Conservation (phyloP, 2,888 invertebrate species). For the Leptopilina myrica region DNA sequence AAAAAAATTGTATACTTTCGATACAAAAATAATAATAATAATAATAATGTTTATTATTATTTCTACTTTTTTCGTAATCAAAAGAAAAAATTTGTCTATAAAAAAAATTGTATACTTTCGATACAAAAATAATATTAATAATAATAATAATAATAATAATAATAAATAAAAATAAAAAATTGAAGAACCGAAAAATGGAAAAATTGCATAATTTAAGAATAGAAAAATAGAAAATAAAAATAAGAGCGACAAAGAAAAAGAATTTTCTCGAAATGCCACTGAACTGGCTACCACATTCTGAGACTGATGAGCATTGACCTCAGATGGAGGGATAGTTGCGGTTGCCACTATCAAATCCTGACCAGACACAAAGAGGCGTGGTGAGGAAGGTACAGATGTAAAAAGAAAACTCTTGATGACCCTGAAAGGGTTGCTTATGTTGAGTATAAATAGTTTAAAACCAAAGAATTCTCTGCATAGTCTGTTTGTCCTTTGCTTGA, state of each 20-base stretch:
- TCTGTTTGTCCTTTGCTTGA: slow-evolving; percentile 42
- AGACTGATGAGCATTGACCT: slow-evolving; percentile 8
- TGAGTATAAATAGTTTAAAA: slow-evolving; percentile 61
- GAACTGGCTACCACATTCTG: slow-evolving; percentile 3
- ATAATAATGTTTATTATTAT: too few relatives aligned
- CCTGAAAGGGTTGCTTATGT: slow-evolving; percentile 60
- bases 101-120: too few relatives aligned
- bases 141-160: too few relatives aligned
- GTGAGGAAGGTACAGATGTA: slow-evolving; percentile 34
- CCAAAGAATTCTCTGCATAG: slow-evolving; percentile 53
- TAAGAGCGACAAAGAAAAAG: not conserved
- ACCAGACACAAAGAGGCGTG: slow-evolving; percentile 28
- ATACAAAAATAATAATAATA: too few relatives aligned
- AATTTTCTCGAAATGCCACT: not conserved
- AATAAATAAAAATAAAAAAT: too few relatives aligned
- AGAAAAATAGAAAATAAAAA: too few relatives aligned
- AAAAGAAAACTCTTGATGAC: slow-evolving; percentile 47
- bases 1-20: too few relatives aligned
- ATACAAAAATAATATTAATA: too few relatives aligned
- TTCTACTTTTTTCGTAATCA: too few relatives aligned
- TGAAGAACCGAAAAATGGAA: too few relatives aligned
- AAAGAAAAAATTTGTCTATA: too few relatives aligned
- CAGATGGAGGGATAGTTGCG: not conserved
- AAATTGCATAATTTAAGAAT: too few relatives aligned
- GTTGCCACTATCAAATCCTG: slow-evolving; percentile 24